Evolutionary conservation across 2,113 vertebrate species (phyloP).

Genomic region (Talpa occidentalis): DNA sequence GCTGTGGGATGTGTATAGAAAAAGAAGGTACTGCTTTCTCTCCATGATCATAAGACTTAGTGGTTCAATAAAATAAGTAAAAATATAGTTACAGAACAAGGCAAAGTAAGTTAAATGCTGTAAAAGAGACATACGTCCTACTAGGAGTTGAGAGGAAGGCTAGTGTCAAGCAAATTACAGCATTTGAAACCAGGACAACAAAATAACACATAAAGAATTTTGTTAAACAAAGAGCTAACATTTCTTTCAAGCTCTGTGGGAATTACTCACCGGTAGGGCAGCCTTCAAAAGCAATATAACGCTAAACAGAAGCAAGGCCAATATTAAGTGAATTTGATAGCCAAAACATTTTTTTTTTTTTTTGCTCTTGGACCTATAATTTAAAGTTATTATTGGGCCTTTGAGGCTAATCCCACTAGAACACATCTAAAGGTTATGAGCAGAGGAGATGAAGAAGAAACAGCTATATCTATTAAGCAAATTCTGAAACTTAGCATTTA

Average conservation of each 20-base stretch:
- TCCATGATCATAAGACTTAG: neutral
- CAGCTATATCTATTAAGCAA: constrained; percentile 10
- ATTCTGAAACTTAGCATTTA: constrained; percentile 33
- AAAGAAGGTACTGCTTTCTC: neutral
- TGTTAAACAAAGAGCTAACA: constrained; percentile 45
- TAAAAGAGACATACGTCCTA: neutral
- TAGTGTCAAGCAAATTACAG: constrained; percentile 41
- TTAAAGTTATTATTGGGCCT: constrained; percentile 18
- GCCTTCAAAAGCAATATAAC: neutral
- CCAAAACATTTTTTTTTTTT: neutral
- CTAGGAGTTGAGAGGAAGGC: neutral
- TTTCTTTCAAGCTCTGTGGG: neutral
- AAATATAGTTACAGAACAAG: neutral
- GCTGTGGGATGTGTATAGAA: neutral
- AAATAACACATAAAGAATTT: constrained; percentile 21
- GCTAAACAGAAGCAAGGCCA: constrained; percentile 44
- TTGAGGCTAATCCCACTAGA: constrained; percentile 12
- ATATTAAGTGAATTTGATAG: neutral
- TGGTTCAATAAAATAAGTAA: neutral
- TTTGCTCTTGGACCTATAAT: constrained; percentile 14
- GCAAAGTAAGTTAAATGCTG: neutral
- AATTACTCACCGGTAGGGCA: neutral
- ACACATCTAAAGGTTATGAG: neutral
- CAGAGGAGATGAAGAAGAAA: neutral
- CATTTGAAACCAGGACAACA: neutral